A percentile compares a stretch with the other conserved stretches of the same genome.
These are phyloP conservation scores for Caenorhabditis tropicalis DNA, from an alignment of 1,140 invertebrate genomes.

Conservation along the genomic window DNA sequence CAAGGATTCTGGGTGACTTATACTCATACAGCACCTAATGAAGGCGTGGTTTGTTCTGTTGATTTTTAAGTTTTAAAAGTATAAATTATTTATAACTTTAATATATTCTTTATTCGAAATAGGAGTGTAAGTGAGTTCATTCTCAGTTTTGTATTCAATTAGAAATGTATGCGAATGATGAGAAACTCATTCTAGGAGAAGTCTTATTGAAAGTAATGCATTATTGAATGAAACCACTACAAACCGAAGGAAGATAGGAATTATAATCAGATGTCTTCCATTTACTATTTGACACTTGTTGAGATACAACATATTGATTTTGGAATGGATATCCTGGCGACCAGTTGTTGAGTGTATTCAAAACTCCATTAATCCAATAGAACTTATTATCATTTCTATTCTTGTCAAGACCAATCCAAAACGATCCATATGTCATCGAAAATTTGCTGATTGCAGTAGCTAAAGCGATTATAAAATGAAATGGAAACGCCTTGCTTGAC, in stretches of 20 bases:
- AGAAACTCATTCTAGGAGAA: neutral
- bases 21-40: neutral
- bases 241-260: neutral
- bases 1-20: conserved; percentile 24
- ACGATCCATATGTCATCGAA: conserved; percentile 11
- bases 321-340: conserved; percentile 5
- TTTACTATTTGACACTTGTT: conserved; percentile 14
- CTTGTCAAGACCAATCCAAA: neutral
- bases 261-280: neutral
- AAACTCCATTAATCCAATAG: neutral
- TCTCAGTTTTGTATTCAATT: too few species aligned
- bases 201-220: neutral
- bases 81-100: too few species aligned
- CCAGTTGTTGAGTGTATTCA: neutral
- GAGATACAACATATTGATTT: neutral
- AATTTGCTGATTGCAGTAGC: neutral
- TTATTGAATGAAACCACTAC: neutral
- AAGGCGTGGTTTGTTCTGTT: conserved; percentile 12
- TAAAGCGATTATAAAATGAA: neutral
- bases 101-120: too few species aligned
- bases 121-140: too few species aligned
- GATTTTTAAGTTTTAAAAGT: neutral
- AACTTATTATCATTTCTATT: conserved; percentile 1
- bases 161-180: too few species aligned
- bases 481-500: too few species aligned